Conservation (phyloP, 2,113 vertebrate species). For the Cygnus atratus region DNA sequence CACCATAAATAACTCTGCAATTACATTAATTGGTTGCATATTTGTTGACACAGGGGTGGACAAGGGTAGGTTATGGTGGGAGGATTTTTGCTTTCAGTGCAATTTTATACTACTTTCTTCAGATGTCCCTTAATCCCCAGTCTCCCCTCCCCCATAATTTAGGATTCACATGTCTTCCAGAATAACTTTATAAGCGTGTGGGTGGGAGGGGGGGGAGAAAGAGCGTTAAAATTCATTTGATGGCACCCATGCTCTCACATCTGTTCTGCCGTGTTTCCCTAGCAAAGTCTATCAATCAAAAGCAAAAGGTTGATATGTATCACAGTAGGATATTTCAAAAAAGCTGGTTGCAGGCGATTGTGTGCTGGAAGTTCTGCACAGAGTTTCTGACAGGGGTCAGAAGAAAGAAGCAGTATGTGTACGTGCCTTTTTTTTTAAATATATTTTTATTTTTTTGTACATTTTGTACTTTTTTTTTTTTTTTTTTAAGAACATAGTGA, state of each 20-base stretch:
- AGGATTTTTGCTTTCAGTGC: slow-evolving; percentile 68
- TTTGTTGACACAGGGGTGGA: slow-evolving; percentile 79
- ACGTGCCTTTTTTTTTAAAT: background rate
- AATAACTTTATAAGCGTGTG: slow-evolving; percentile 61
- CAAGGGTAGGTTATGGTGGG: slow-evolving; percentile 64
- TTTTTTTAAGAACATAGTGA: background rate
- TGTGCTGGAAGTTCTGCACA: background rate
- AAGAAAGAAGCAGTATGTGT: background rate
- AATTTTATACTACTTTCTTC: slow-evolving; percentile 64
- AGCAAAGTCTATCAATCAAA: slow-evolving; percentile 53
- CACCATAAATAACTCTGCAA: slow-evolving; percentile 82
- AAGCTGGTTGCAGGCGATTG: slow-evolving; percentile 23
- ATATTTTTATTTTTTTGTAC: background rate
- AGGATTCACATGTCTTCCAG: slow-evolving; percentile 56
- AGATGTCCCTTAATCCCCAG: slow-evolving; percentile 49
- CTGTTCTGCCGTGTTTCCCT: slow-evolving; percentile 48
- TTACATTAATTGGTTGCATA: slow-evolving; percentile 87
- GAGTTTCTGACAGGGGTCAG: slow-evolving; percentile 8
- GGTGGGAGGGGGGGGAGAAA: background rate
- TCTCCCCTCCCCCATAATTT: slow-evolving; percentile 53
- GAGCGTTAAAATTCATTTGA: slow-evolving; percentile 56
- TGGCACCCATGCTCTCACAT: slow-evolving; percentile 14
- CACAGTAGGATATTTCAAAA: slow-evolving; percentile 40
- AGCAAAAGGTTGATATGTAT: slow-evolving; percentile 52
- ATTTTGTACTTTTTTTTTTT: background rate